phyloP scores from a whole-genome alignment of 2,888 invertebrate species.

The Idaea straminata region DNA sequence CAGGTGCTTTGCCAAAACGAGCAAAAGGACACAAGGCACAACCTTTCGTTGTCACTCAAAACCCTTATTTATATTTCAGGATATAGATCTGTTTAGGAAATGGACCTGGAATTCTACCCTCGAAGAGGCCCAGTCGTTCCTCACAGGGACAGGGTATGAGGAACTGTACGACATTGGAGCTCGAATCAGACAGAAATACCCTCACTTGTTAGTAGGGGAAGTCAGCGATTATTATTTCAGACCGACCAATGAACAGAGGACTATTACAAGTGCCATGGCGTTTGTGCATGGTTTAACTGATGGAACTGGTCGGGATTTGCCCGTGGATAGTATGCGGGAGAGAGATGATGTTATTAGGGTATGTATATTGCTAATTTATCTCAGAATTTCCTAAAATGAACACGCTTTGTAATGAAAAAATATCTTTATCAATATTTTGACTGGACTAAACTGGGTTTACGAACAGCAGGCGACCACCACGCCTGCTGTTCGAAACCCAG shows the following conservation, averaged over 20 bases:
- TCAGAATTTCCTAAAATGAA: too few relatives aligned
- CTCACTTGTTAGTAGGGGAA: constrained; percentile 66
- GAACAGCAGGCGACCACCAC: too few relatives aligned
- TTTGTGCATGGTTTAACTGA: constrained; percentile 79
- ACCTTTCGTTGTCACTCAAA: not conserved
- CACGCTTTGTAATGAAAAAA: too few relatives aligned
- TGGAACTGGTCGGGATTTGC: constrained; percentile 40
- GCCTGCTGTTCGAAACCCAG: too few relatives aligned
- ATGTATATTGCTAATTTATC: not conserved
- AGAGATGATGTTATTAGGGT: constrained; percentile 61
- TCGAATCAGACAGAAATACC: constrained; percentile 52
- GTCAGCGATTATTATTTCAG: constrained; percentile 79
- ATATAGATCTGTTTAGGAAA: constrained; percentile 82
- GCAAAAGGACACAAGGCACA: too few relatives aligned
- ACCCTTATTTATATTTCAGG: constrained; percentile 51
- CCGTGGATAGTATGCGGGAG: constrained; percentile 40
- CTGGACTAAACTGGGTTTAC: too few relatives aligned
- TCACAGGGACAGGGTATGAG: constrained; percentile 81
- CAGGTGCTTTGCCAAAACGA: too few relatives aligned
- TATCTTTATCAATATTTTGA: too few relatives aligned
- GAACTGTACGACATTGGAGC: constrained; percentile 83
- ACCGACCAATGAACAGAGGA: constrained; percentile 80
- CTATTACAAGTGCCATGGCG: constrained; percentile 80
- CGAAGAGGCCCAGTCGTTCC: constrained; percentile 72
- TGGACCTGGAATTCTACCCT: constrained; percentile 85